phyloP scores from a whole-genome alignment of 2,113 vertebrate species.

The Lepidothrix coronata region DNA sequence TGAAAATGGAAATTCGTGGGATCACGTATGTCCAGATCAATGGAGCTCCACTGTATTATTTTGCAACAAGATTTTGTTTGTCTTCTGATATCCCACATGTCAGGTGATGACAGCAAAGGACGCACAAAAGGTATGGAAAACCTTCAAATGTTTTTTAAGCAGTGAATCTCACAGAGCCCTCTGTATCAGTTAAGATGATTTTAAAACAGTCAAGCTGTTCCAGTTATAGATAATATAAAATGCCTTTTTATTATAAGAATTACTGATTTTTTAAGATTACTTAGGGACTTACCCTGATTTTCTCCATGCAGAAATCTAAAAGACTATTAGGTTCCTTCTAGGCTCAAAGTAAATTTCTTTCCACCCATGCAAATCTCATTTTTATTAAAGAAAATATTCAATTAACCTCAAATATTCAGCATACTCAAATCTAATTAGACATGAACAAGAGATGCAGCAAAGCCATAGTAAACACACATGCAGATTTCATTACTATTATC shows the following conservation, averaged over 20 bases:
- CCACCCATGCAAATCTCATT: conserved; percentile 59
- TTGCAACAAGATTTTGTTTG: neutral
- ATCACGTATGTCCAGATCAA: neutral
- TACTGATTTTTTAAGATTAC: conserved; percentile 60
- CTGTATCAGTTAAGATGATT: neutral
- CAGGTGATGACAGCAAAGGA: neutral
- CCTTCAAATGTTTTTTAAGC: conserved; percentile 8
- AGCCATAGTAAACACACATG: conserved; percentile 60
- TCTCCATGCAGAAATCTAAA: conserved; percentile 31
- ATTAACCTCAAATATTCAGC: conserved; percentile 70
- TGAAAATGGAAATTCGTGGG: neutral
- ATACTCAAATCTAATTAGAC: conserved; percentile 63
- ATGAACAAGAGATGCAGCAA: conserved; percentile 57
- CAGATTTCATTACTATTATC: conserved; percentile 55
- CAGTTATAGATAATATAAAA: conserved; percentile 44
- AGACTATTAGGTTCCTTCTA: conserved; percentile 54
- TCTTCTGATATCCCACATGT: neutral
- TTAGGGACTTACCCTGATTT: conserved; percentile 25
- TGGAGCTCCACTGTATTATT: neutral
- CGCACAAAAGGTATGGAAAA: neutral
- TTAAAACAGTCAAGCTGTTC: neutral
- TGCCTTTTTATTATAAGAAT: conserved; percentile 48
- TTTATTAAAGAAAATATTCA: conserved; percentile 76
- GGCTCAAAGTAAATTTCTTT: conserved; percentile 51
- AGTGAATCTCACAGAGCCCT: neutral